Conservation (phyloP, 2,113 vertebrate species). For the Pyxicephalus adspersus region DNA sequence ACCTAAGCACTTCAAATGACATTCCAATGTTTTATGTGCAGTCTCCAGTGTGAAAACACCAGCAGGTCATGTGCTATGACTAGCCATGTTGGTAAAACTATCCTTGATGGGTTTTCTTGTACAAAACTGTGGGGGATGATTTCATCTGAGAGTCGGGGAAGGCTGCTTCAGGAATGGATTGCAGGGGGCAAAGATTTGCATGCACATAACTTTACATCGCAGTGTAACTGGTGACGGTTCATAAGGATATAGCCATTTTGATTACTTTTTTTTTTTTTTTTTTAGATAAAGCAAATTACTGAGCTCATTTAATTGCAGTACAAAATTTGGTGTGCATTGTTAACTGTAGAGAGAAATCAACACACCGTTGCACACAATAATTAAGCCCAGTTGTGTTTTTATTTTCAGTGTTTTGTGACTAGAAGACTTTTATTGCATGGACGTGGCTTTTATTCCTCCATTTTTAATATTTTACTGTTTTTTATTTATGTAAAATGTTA, state of each 20-base stretch:
- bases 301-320: too few species aligned
- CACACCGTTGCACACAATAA: too few species aligned
- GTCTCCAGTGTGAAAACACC: background rate
- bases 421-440: constrained; percentile 66
- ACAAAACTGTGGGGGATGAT: too few species aligned
- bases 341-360: too few species aligned
- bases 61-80: background rate
- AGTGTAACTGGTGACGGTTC: constrained; percentile 39
- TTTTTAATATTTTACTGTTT: constrained; percentile 59
- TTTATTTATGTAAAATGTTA: constrained; percentile 69
- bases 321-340: too few species aligned
- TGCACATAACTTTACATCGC: constrained; percentile 40
- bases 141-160: background rate
- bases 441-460: constrained; percentile 61
- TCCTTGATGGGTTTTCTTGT: background rate
- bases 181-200: constrained; percentile 36
- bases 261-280: too few species aligned
- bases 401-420: constrained; percentile 68
- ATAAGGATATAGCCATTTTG: constrained; percentile 57
- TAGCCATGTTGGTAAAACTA: background rate
- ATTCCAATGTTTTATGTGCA: constrained; percentile 4
- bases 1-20: constrained; percentile 67
- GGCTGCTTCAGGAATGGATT: background rate
- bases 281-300: constrained; percentile 57
- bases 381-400: constrained; percentile 4